These are phyloP conservation scores for Hyperoodon ampullatus DNA, from an alignment of 2,113 vertebrate genomes.

Conservation along the genomic window DNA sequence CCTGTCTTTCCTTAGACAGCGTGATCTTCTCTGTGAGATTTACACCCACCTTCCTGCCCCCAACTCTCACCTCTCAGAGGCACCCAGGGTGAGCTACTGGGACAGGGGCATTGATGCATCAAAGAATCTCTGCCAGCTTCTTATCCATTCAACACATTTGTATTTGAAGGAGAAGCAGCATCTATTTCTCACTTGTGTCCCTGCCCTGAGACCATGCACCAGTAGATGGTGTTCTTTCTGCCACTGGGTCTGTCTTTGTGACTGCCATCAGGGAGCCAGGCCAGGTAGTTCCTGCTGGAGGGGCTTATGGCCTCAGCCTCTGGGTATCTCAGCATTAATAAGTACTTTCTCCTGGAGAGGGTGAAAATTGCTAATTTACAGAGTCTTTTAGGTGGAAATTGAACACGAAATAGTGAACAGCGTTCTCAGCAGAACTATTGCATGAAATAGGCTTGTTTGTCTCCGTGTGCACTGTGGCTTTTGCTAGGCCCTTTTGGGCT, in stretches of 20 bases:
- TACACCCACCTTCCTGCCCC: too few relatives aligned
- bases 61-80: not conserved
- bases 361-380: not conserved
- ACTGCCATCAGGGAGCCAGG: not conserved
- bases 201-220: not conserved
- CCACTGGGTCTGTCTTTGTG: not conserved
- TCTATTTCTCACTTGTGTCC: not conserved
- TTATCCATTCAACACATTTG: not conserved
- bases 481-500: not conserved
- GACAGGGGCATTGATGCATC: not conserved
- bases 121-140: not conserved
- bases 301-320: not conserved
- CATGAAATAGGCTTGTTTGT: not conserved
- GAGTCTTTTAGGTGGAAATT: not conserved
- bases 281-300: not conserved
- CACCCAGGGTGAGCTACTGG: not conserved
- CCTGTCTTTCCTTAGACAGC: not conserved
- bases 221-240: not conserved
- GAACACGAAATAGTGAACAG: not conserved
- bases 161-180: not conserved
- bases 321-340: not conserved
- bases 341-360: not conserved
- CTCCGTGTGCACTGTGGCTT: rapidly evolving
- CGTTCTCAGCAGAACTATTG: not conserved
- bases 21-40: not conserved